Conservation (phyloP, 2,113 vertebrate genomes). For the Phyllostomus hastatus region DNA sequence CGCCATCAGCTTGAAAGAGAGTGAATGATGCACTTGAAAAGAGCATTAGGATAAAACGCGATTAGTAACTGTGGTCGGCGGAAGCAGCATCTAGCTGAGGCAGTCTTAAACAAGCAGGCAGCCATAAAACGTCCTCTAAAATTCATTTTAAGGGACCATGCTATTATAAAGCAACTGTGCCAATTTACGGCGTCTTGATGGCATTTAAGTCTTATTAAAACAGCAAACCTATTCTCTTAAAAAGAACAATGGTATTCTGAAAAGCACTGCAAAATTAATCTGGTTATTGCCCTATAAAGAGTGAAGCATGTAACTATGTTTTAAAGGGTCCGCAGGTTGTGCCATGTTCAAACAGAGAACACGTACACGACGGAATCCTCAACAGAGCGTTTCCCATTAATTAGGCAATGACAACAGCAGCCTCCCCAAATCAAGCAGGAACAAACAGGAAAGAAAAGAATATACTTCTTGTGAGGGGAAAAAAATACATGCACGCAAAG, state of each 20-base stretch:
- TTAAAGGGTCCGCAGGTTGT: constrained; percentile 79
- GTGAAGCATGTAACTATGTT: constrained; percentile 65
- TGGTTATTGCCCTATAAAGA: constrained; percentile 81
- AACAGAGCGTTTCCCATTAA: constrained; percentile 75
- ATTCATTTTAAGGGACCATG: constrained; percentile 50
- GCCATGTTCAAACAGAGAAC: constrained; percentile 79
- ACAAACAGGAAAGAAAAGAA: constrained; percentile 72
- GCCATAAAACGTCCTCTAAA: constrained; percentile 6
- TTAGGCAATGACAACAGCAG: constrained; percentile 78
- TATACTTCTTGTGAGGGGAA: constrained; percentile 25
- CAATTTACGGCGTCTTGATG: constrained; percentile 71
- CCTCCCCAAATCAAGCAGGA: constrained; percentile 78
- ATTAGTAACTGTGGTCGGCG: not conserved
- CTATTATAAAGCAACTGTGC: constrained; percentile 65
- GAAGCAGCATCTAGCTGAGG: constrained; percentile 28
- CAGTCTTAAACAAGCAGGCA: not conserved
- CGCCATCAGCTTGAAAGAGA: not conserved
- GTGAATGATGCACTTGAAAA: not conserved
- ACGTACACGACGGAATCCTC: constrained; percentile 65
- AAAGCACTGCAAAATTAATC: constrained; percentile 79
- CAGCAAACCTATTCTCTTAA: constrained; percentile 67
- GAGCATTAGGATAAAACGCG: not conserved
- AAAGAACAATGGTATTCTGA: constrained; percentile 78
- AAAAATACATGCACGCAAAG: constrained; percentile 46
- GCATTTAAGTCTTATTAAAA: constrained; percentile 74